Conservation (phyloP, 2,113 vertebrate genomes). For the Chloropsis hardwickii region DNA sequence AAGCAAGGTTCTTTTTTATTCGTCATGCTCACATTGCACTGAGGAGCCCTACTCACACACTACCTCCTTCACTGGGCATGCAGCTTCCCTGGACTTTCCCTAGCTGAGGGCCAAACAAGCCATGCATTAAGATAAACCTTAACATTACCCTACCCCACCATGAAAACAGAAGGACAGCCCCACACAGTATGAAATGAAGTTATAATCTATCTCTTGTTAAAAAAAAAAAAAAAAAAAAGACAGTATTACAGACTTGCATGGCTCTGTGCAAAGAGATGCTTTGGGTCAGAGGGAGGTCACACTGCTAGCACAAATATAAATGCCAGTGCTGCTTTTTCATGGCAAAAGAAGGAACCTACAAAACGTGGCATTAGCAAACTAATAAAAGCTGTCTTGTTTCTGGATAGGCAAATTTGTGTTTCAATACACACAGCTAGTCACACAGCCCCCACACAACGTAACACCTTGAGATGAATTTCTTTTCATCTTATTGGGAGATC, state of each 20-base stretch:
- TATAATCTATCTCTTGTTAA: neutral
- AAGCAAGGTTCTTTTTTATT: neutral
- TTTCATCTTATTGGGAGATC: neutral
- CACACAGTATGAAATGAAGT: neutral
- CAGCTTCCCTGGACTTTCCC: neutral
- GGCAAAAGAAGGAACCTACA: neutral
- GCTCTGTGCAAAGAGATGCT: neutral
- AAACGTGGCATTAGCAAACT: neutral
- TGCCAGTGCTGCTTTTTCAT: neutral
- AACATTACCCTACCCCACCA: neutral
- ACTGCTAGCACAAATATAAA: neutral
- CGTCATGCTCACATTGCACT: neutral
- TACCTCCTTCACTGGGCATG: neutral
- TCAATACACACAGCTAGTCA: neutral
- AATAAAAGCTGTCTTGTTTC: neutral
- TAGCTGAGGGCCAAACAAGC: neutral
- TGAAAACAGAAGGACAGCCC: neutral
- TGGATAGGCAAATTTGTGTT: neutral
- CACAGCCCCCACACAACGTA: neutral
- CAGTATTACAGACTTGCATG: neutral
- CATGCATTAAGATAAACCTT: neutral
- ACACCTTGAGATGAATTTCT: neutral
- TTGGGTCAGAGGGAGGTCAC: neutral
- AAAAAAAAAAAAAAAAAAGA: neutral
- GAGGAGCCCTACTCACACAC: neutral